Evolutionary conservation across 1,140 invertebrate species (phyloP), one percentile per base, ranked within the genome.

Genomic region (Drosophila miranda): DNA sequence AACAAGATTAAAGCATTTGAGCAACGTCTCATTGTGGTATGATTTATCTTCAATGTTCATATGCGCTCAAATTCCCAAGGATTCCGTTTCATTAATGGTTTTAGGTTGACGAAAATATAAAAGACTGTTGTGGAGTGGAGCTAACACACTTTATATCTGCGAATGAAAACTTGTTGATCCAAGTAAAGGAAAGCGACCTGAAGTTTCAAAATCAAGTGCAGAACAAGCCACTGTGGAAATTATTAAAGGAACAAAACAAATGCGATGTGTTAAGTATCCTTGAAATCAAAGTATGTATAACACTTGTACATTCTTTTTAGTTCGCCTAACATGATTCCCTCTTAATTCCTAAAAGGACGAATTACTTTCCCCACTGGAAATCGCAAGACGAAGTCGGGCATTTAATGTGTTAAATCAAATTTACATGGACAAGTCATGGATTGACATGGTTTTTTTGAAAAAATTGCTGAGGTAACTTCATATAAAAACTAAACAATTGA

Each of bases 231-330:
- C 57, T 86, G n/a, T 90, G 89, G 89, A 90, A 90, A 49, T 74
- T 74, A 34, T 6, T 90, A 7, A 76, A 62, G 14, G 89, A 89
- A 30, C 58, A 78, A 26, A 71, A 46, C 6, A 74, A 90, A 71
- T 90, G 89, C 54, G 89, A 90, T 64, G 72, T 90, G 6, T 38
- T 86, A 2, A 90, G 89, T 51, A 68, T 90, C 41, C 70, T 76
- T 0, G 82, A 88, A 34, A 72, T 73, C 11, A 58, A 84, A 50
- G 78, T 81, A 7, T 16, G 59, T 58, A 28, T 1, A 13, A 13
- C 1, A 2, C 13, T 21, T 4, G 19, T 16, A 14, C 1, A 14
- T 9, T 9, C 16, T n/a, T 9, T 23, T 41, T 0, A 19, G 42
- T 28, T 19, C 4, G 3, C 0, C 6, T 30, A 0, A 23, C 8